These are phyloP conservation scores for Ceyx melanurus DNA, from an alignment of 2,113 vertebrate species.

Conservation along the genomic window DNA sequence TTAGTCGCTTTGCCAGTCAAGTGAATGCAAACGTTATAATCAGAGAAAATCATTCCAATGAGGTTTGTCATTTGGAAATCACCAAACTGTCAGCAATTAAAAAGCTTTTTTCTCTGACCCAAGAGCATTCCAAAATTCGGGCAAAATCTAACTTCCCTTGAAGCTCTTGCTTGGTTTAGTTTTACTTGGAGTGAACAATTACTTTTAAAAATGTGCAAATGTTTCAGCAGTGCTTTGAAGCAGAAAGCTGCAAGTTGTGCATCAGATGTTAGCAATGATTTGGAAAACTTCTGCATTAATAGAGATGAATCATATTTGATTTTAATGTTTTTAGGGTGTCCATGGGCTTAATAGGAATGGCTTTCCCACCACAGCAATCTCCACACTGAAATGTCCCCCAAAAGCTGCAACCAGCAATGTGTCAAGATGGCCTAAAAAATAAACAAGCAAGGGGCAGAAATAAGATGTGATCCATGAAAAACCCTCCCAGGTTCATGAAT, in stretches of 20 bases:
- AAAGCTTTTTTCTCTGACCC: slow-evolving; percentile 76
- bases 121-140: slow-evolving; percentile 67
- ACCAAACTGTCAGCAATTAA: slow-evolving; percentile 83
- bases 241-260: slow-evolving; percentile 28
- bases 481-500: not conserved
- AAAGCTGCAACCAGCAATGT: not conserved
- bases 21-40: slow-evolving; percentile 78
- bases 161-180: slow-evolving; percentile 59
- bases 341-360: not conserved
- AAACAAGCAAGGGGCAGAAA: not conserved
- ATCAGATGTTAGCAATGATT: slow-evolving; percentile 5
- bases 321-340: not conserved
- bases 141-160: slow-evolving; percentile 65
- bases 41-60: slow-evolving; percentile 78
- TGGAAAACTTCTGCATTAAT: slow-evolving; percentile 22
- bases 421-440: not conserved
- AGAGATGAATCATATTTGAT: slow-evolving; percentile 21
- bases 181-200: slow-evolving; percentile 53
- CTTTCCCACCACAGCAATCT: not conserved
- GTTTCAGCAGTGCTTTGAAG: slow-evolving; percentile 64
- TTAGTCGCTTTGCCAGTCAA: slow-evolving; percentile 75
- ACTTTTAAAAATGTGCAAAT: slow-evolving; percentile 56
- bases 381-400: not conserved
- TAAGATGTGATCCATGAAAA: not conserved
- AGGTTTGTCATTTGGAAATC: slow-evolving; percentile 84